These are phyloP conservation scores for Limnodromus scolopaceus DNA, from an alignment of 2,797 vertebrate species.

Conservation along the genomic window DNA sequence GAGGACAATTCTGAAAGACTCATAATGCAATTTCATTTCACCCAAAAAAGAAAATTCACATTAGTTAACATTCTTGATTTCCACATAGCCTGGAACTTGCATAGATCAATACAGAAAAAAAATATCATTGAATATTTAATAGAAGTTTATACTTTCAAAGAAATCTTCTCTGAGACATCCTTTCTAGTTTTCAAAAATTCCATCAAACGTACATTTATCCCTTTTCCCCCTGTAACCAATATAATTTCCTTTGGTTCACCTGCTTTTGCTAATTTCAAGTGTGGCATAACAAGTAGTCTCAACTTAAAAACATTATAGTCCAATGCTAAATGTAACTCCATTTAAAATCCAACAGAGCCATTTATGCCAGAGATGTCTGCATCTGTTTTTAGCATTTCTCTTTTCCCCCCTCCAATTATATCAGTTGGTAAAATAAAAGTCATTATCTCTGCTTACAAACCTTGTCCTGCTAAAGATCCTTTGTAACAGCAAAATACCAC, in stretches of 20 bases:
- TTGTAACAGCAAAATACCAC: not conserved
- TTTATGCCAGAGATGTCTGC: not conserved
- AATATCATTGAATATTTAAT: not conserved
- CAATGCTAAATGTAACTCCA: too few relatives aligned
- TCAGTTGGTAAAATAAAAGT: not conserved
- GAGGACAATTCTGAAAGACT: not conserved
- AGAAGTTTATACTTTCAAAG: not conserved
- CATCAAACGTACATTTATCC: not conserved
- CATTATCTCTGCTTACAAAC: not conserved
- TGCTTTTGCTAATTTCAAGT: not conserved
- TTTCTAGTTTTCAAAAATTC: not conserved
- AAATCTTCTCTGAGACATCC: not conserved
- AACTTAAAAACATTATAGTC: too few relatives aligned
- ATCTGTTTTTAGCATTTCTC: not conserved
- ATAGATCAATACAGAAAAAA: not conserved
- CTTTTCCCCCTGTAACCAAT: not conserved
- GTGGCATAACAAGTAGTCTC: not conserved
- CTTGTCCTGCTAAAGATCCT: not conserved
- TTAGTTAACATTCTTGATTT: not conserved
- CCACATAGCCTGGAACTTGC: not conserved
- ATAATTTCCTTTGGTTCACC: not conserved
- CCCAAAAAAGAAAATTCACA: not conserved
- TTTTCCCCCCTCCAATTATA: fast-evolving
- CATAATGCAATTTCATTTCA: not conserved
- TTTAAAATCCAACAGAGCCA: not conserved